A percentile compares a stretch with the other conserved stretches of the same genome.
Evolutionary conservation across 2,797 vertebrate genomes (phyloP).

Genomic region (Malurus leucopterus): DNA sequence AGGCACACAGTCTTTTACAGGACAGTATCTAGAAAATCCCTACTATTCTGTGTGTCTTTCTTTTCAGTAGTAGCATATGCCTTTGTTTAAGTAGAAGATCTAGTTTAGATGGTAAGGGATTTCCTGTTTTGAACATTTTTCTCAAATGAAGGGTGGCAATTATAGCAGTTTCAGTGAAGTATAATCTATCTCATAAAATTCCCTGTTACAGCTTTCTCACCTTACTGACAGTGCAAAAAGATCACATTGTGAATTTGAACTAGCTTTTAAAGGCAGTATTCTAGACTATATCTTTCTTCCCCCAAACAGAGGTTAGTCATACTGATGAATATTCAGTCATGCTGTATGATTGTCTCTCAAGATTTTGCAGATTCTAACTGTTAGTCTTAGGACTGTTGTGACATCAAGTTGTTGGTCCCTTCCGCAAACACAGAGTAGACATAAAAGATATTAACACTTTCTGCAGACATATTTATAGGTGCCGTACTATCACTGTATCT

Average conservation of each 20-base stretch:
- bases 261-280: neutral
- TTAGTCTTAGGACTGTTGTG: neutral
- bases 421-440: neutral
- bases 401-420: fast-evolving
- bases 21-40: neutral
- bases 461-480: neutral
- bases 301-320: neutral
- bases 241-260: neutral
- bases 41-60: neutral
- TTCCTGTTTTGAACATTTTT: neutral
- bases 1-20: neutral
- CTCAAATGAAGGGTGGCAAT: neutral
- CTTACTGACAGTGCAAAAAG: neutral
- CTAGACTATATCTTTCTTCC: neutral
- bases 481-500: neutral
- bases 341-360: neutral
- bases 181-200: neutral
- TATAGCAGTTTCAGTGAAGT: neutral
- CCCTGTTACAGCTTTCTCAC: neutral
- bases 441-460: neutral
- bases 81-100: neutral
- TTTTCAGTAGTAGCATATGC: neutral
- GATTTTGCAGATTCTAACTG: neutral
- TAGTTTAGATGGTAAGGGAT: neutral
- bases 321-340: neutral